Conservation (phyloP, 1,140 invertebrate species). For the Drosophila jambulina region DNA sequence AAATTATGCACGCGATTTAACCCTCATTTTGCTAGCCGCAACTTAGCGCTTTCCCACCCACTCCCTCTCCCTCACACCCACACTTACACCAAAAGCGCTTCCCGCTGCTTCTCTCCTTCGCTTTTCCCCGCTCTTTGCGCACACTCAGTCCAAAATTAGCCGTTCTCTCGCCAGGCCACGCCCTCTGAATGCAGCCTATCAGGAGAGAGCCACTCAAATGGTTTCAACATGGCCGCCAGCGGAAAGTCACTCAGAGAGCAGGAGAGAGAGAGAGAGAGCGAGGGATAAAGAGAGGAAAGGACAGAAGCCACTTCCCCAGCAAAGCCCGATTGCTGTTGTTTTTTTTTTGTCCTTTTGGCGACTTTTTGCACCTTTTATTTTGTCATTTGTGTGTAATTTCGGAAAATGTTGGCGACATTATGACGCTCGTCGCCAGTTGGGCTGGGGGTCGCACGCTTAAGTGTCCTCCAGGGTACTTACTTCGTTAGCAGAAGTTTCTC, state of each 20-base stretch:
- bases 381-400: conserved; percentile 81
- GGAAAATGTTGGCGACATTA: conserved; percentile 83
- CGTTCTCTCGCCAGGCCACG: conserved; percentile 44
- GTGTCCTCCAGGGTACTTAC: conserved; percentile 84
- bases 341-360: conserved; percentile 55
- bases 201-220: conserved; percentile 32
- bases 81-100: not conserved
- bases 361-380: conserved; percentile 83
- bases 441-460: conserved; percentile 79
- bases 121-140: conserved; percentile 38
- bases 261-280: conserved; percentile 1
- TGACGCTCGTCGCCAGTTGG: conserved; percentile 55
- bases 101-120: not conserved
- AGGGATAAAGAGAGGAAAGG: not conserved
- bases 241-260: conserved; percentile 33
- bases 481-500: conserved; percentile 84
- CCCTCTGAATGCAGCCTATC: conserved; percentile 63
- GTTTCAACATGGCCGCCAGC: conserved; percentile 80
- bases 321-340: conserved; percentile 8
- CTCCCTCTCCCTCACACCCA: not conserved
- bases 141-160: not conserved
- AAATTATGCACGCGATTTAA: conserved; percentile 84
- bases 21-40: conserved; percentile 76
- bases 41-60: conserved; percentile 22
- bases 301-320: conserved; percentile 25